These are phyloP conservation scores for Dicerorhinus sumatrensis DNA, from an alignment of 2,113 vertebrate species.

Conservation along the genomic window DNA sequence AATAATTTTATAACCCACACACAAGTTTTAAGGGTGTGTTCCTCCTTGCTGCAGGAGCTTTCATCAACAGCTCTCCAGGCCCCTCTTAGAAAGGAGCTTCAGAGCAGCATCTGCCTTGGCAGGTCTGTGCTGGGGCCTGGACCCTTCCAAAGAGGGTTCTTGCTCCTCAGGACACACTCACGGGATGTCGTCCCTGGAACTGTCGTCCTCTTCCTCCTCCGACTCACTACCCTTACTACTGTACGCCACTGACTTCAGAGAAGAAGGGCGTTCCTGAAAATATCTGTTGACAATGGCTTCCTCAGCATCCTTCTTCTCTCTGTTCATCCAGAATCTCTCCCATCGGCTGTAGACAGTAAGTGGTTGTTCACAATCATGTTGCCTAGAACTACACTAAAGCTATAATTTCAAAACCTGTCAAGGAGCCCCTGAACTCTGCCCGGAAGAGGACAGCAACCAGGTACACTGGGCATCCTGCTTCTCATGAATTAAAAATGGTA, in stretches of 20 bases:
- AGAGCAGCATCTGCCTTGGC: not conserved
- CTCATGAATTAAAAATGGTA: slow-evolving; percentile 70
- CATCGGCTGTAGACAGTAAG: slow-evolving; percentile 84
- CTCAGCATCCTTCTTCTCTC: slow-evolving; percentile 81
- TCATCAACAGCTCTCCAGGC: not conserved
- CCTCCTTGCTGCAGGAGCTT: not conserved
- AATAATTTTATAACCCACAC: not conserved
- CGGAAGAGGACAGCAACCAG: slow-evolving; percentile 48
- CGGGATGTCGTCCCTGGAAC: slow-evolving; percentile 74
- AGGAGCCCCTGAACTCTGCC: slow-evolving; percentile 11
- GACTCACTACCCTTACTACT: slow-evolving; percentile 84
- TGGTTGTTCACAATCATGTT: slow-evolving; percentile 76
- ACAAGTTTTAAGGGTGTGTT: not conserved
- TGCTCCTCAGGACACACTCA: slow-evolving; percentile 79
- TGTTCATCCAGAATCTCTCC: slow-evolving; percentile 80
- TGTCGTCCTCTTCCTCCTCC: slow-evolving; percentile 79
- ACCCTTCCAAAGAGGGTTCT: not conserved
- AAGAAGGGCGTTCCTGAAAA: slow-evolving; percentile 80
- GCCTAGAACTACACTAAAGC: slow-evolving; percentile 65
- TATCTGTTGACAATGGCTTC: slow-evolving; percentile 78
- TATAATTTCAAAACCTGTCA: slow-evolving; percentile 71
- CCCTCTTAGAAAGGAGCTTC: not conserved
- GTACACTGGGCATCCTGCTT: slow-evolving; percentile 61
- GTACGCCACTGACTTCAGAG: slow-evolving; percentile 78
- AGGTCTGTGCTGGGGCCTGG: not conserved